These are phyloP conservation scores for Torymus tubicola DNA, from an alignment of 2,888 invertebrate species.

Conservation along the genomic window DNA sequence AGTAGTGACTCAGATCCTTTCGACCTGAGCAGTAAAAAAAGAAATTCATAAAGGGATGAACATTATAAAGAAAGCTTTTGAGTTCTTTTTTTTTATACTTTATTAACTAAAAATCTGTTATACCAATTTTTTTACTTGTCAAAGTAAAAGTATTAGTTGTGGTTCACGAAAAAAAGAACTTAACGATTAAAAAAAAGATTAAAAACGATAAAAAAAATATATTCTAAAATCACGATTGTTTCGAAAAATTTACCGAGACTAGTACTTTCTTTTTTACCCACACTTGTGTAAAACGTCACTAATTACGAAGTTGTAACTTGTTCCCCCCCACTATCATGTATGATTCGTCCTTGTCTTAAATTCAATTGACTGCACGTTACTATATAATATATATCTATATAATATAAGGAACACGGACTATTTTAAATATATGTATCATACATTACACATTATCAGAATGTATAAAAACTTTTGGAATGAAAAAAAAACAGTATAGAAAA, in stretches of 20 bases:
- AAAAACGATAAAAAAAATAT: constrained; percentile 6
- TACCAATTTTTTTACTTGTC: constrained; percentile 33
- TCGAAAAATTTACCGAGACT: constrained; percentile 10
- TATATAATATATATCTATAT: constrained; percentile 20
- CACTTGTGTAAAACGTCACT: constrained; percentile 54
- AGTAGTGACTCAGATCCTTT: constrained; percentile 14
- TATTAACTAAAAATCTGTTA: too few relatives aligned
- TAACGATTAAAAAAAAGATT: neutral
- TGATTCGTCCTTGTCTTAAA: constrained; percentile 44
- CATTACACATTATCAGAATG: constrained; percentile 38
- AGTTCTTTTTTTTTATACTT: too few relatives aligned
- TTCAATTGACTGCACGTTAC: constrained; percentile 48
- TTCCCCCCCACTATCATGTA: constrained; percentile 46
- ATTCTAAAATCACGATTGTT: neutral
- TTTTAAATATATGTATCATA: constrained; percentile 26
- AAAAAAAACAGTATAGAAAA: constrained; percentile 20
- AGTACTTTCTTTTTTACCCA: constrained; percentile 21
- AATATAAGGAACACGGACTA: neutral
- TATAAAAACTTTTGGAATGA: constrained; percentile 1
- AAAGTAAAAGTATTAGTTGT: constrained; percentile 23
- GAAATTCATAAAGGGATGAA: constrained; percentile 15
- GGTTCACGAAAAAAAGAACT: neutral
- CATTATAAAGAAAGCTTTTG: constrained; percentile 7
- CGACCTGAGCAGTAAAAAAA: neutral
- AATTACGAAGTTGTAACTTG: constrained; percentile 54